Conservation (phyloP, 1,140 invertebrate genomes). For the Colletes latitarsis region DNA sequence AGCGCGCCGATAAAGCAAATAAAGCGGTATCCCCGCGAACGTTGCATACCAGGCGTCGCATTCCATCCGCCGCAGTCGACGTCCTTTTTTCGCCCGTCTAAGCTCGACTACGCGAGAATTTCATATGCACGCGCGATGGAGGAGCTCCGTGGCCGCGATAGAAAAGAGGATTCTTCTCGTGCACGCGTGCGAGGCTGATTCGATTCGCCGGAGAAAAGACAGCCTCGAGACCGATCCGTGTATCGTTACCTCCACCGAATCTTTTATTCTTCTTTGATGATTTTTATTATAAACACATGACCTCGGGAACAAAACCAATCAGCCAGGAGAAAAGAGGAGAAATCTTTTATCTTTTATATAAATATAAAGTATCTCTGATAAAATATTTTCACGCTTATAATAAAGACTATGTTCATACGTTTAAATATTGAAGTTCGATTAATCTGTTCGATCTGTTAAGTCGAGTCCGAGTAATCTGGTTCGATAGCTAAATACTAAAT, state of each 20-base stretch:
- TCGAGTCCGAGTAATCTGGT: neutral
- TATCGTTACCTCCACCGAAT: too few species aligned
- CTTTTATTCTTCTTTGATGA: too few species aligned
- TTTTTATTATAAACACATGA: too few species aligned
- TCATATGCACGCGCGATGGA: neutral
- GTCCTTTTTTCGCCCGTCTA: constrained; percentile 26
- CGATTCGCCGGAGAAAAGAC: constrained; percentile 14
- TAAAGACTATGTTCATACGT: too few species aligned
- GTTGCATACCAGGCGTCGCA: constrained; percentile 9
- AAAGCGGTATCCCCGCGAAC: neutral
- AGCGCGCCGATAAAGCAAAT: neutral
- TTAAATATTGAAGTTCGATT: too few species aligned
- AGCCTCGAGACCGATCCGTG: neutral
- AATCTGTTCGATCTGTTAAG: too few species aligned
- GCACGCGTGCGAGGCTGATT: neutral
- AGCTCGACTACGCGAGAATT: constrained; percentile 26
- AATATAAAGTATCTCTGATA: too few species aligned
- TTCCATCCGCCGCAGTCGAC: constrained; percentile 13
- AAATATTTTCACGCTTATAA: too few species aligned
- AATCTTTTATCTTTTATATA: too few species aligned
- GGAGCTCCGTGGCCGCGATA: neutral
- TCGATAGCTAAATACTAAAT: neutral
- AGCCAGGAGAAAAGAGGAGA: too few species aligned
- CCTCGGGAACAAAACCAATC: too few species aligned
- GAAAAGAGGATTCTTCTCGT: constrained; percentile 4